Evolutionary conservation across 1,140 invertebrate species (phyloP).

Genomic region (Drosophila busckii): DNA sequence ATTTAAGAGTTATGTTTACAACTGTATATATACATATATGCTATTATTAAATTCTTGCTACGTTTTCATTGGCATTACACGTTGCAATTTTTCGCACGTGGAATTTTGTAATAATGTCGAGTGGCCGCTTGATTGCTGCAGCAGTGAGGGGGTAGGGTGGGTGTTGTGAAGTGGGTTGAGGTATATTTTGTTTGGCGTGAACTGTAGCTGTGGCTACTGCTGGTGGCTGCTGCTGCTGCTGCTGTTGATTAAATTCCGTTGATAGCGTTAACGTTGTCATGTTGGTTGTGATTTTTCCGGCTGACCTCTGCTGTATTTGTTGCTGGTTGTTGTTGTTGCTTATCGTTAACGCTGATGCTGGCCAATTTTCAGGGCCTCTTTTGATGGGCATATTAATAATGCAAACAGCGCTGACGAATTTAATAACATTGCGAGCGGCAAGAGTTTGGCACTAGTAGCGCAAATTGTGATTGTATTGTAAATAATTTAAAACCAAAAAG

Average conservation of each 20-base stretch:
- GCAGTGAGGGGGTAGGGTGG: neutral
- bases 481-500: conserved; percentile 54
- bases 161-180: neutral
- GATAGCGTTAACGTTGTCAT: conserved; percentile 56
- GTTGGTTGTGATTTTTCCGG: conserved; percentile 61
- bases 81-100: conserved; percentile 71
- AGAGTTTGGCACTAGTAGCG: too few relatives aligned
- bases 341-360: conserved; percentile 16
- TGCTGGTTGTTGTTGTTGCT: conserved; percentile 1
- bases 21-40: too few relatives aligned
- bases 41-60: conserved; percentile 61
- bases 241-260: conserved; percentile 73
- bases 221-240: conserved; percentile 13
- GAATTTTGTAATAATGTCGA: conserved; percentile 69
- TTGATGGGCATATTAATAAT: conserved; percentile 72
- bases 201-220: conserved; percentile 4
- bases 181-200: neutral
- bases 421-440: conserved; percentile 11
- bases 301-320: conserved; percentile 43
- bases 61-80: conserved; percentile 65
- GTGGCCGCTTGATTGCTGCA: conserved; percentile 20
- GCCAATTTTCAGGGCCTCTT: conserved; percentile 36
- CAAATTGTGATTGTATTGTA: too few relatives aligned
- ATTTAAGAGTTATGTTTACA: too few relatives aligned
- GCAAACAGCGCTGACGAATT: conserved; percentile 21